A percentile compares a stretch with the other conserved stretches of the same genome.
These are phyloP conservation scores for Labroides dimidiatus DNA, from an alignment of 2,797 vertebrate species.

Conservation along the genomic window DNA sequence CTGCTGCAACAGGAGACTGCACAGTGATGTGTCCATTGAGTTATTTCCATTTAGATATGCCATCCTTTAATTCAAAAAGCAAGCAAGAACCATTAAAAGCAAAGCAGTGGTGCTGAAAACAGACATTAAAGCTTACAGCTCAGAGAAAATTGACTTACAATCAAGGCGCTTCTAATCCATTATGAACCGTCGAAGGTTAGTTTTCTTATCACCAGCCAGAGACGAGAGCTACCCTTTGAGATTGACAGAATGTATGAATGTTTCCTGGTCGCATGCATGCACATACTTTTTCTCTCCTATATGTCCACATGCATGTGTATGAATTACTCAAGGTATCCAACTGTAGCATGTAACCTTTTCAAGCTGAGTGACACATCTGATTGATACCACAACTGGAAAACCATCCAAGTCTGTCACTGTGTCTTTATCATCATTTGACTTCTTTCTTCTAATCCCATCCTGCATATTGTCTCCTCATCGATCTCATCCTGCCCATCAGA, in stretches of 20 bases:
- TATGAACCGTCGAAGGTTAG: constrained; percentile 60
- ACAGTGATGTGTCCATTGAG: constrained; percentile 49
- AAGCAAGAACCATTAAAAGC: constrained; percentile 67
- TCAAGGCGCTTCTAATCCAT: constrained; percentile 69
- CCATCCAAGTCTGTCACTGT: constrained; percentile 15
- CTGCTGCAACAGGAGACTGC: constrained; percentile 23
- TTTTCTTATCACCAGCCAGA: constrained; percentile 49
- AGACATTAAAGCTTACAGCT: constrained; percentile 67
- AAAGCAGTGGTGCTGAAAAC: constrained; percentile 74
- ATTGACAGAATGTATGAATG: constrained; percentile 36
- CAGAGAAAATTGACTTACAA: constrained; percentile 75
- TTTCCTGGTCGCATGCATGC: background rate
- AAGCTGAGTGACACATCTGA: constrained; percentile 43
- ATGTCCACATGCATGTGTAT: constrained; percentile 7
- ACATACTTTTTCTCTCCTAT: constrained; percentile 18
- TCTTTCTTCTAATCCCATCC: constrained; percentile 24
- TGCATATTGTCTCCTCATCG: constrained; percentile 30
- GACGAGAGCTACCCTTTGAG: constrained; percentile 37
- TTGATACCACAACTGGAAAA: constrained; percentile 37
- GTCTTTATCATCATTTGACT: constrained; percentile 52
- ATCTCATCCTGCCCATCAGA: constrained; percentile 43
- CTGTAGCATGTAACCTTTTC: constrained; percentile 53
- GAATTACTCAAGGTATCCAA: constrained; percentile 34
- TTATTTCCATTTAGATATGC: constrained; percentile 64
- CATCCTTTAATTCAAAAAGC: constrained; percentile 65